Conservation (phyloP, 2,797 vertebrate species). For the Rhabdomys pumilio region DNA sequence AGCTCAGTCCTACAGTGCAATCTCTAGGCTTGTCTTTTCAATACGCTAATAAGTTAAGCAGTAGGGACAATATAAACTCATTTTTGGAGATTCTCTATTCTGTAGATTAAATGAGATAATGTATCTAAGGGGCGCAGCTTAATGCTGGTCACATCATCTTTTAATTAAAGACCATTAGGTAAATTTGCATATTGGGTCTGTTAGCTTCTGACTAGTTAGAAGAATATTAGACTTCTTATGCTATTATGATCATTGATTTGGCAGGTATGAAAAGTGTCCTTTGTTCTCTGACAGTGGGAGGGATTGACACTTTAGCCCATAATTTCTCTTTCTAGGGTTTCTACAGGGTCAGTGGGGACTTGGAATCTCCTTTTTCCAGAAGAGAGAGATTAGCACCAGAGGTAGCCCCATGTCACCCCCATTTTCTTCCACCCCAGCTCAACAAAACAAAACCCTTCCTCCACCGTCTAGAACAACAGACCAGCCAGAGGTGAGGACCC, state of each 20-base stretch:
- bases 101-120: slow-evolving; percentile 81
- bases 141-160: slow-evolving; percentile 40
- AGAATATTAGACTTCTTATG: slow-evolving; percentile 10
- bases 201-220: slow-evolving; percentile 31
- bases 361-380: slow-evolving; percentile 43
- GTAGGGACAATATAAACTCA: slow-evolving; percentile 88
- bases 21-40: slow-evolving; percentile 90
- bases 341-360: background rate
- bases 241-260: background rate
- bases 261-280: background rate
- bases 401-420: background rate
- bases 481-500: background rate
- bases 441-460: background rate
- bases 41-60: slow-evolving; percentile 88
- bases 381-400: background rate
- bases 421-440: too few species aligned
- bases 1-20: slow-evolving; percentile 89
- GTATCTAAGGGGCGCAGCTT: slow-evolving; percentile 9
- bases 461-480: background rate
- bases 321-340: slow-evolving; percentile 35
- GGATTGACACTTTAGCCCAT: slow-evolving; percentile 2
- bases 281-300: background rate
- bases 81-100: slow-evolving; percentile 88
- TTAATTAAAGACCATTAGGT: slow-evolving; percentile 67
- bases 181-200: slow-evolving; percentile 56